Percentiles rank a stretch among this genome's conserved stretches.
Conservation (phyloP, 2,113 vertebrate genomes). For the Hemibagrus wyckioides region DNA sequence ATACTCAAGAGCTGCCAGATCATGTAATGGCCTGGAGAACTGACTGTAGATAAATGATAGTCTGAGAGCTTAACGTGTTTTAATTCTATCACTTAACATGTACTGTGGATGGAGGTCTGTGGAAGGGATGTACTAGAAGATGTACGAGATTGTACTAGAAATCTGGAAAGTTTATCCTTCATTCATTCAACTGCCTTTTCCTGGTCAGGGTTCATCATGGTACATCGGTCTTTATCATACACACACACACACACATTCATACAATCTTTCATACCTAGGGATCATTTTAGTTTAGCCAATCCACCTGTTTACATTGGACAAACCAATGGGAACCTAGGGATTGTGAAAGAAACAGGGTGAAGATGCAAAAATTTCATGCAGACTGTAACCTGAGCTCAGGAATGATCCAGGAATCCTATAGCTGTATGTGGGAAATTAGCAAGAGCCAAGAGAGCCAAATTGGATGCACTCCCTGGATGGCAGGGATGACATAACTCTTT, state of each 20-base stretch:
- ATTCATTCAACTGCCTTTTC: not conserved
- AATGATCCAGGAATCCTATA: not conserved
- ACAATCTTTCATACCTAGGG: not conserved
- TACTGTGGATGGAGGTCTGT: not conserved
- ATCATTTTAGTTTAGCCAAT: not conserved
- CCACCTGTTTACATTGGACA: not conserved
- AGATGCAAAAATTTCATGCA: not conserved
- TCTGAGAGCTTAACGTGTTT: slow-evolving; percentile 4
- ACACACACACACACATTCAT: not conserved
- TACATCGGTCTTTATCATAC: not conserved
- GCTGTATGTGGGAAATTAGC: not conserved
- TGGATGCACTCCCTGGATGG: not conserved
- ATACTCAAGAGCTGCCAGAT: slow-evolving; percentile 3
- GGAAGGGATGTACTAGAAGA: no score
- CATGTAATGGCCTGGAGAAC: not conserved
- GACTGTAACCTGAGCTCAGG: not conserved
- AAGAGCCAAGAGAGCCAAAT: not conserved
- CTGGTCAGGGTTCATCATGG: not conserved
- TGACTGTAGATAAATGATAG: not conserved
- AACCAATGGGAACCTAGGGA: not conserved
- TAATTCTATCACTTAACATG: not conserved
- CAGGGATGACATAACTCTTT: not conserved
- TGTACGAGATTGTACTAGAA: not conserved
- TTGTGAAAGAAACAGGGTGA: not conserved
- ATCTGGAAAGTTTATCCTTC: not conserved